Base-by-base conservation (phyloP, 2,113 vertebrate species). In the Vulpes lagopus region DNA sequence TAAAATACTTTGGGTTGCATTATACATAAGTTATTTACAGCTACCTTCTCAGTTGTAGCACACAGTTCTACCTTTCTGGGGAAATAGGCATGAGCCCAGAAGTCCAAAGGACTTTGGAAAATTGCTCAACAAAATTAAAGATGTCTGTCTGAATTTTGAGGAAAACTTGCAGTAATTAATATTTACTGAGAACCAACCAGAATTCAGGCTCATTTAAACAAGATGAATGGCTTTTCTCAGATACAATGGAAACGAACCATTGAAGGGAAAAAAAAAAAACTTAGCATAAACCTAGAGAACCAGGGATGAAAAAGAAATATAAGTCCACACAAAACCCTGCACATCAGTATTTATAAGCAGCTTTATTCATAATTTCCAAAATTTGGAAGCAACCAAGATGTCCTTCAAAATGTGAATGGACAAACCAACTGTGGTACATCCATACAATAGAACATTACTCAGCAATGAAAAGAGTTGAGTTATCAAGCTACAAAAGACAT, bases 31-130 rank as follows among this genome's bases (percentile, higher is more conserved):
- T 78, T 91, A 69, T 30, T 49, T 65, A 32, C n/a, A 43, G 22
- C 17, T 93, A 25, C 43, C 59, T 12, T 59, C 59, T 91, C 23
- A 93, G 59, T 80, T 80, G 65, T 12, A 91, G 23, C 10, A 69
- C 32, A 14, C 3, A 89, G 81, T 73, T 83, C 64, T 79, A 80
- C 38, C 49, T 94, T 89, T 84, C 62, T 80, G 23, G 87, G 62
- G 32, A 93, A 91, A 89, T 20, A 16, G 30, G 16, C 71, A n/a
- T 65, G 2, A 20, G 30, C 25, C 81, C 74, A 73, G 53, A 97
- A 89, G 94, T 82, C 16, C 49, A 74, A 86, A 65, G 25, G 64
- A 91, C 71, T 90, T 71, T 93, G 25, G 25, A 96, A 97, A 95
- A 88, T 80, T 23, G 73, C 60, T 83, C 14, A 62, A 60, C 15